Evolutionary conservation across 2,113 vertebrate species (phyloP).

Genomic region (Mus pahari): DNA sequence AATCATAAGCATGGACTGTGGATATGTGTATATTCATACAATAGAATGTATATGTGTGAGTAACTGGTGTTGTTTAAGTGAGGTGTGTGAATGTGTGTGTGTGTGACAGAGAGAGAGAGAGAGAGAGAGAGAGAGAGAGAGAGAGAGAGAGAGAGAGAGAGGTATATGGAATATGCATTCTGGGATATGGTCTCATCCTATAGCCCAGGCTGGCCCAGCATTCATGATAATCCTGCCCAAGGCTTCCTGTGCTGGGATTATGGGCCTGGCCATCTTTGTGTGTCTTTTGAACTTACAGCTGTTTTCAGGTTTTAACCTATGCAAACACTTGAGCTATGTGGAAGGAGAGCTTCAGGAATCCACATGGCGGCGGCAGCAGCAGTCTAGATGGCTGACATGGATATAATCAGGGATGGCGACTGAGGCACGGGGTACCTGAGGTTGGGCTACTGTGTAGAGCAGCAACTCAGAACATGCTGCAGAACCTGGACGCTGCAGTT

Average conservation of each 20-base stretch:
- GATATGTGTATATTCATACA: neutral
- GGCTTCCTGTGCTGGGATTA: neutral
- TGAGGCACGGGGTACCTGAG: neutral
- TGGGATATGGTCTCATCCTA: neutral
- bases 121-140: too few relatives aligned
- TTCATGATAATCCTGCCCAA: neutral
- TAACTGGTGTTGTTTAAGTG: neutral
- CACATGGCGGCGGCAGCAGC: rapidly evolving
- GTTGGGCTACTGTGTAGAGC: neutral
- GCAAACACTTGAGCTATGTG: neutral
- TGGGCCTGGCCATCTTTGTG: neutral
- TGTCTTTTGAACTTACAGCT: conserved; percentile 9
- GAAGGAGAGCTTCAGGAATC: neutral
- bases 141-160: too few relatives aligned
- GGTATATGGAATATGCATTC: neutral
- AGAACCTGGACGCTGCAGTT: neutral
- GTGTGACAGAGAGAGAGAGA: too few relatives aligned
- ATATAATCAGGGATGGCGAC: too few relatives aligned
- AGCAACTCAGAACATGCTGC: neutral
- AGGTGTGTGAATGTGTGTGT: neutral
- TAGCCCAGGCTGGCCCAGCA: neutral
- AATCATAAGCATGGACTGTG: too few relatives aligned
- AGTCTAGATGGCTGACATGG: neutral
- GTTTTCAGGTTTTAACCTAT: neutral
- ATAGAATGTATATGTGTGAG: neutral